Evolutionary conservation across 2,113 vertebrate genomes (phyloP), one percentile per base, ranked within the genome.

Genomic region (Podarcis raffonei): DNA sequence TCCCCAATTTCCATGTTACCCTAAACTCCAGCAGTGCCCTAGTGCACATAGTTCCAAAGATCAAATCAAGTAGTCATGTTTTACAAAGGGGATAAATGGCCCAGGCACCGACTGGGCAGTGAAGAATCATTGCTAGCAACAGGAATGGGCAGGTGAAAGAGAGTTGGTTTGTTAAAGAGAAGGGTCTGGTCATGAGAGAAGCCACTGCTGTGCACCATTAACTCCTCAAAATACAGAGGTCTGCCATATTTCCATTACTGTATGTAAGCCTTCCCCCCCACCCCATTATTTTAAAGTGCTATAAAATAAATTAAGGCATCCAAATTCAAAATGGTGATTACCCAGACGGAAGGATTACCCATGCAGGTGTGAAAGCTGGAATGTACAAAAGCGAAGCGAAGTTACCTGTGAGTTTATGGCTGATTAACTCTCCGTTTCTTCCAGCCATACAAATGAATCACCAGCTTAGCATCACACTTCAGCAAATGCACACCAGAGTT

Each of bases 381-480:
- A 62, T 82, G 22, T 30, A 69, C 74, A 59, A 80, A 81, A 74
- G n/a, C 6, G 74, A 30, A 57, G 32, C 6, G n/a, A 74, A 4
- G 30, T 83, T 72, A 53, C 37, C 75, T 87, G 30, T 81, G 68
- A 74, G 71, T 3, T 42, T 92, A 57, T 20, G 37, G 42, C 7
- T 81, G 12, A 89, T 83, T 83, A 81, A 27, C 35, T 86, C 30
- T 0, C 20, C 0, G 2, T 81, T 69, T 85, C 81, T 81, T 68
- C 16, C 79, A 32, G 3, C 23, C 71, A 7, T 32, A 85, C 30
- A 66, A 86, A 53, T 53, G 68, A 83, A 23, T 74, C 1, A 1
- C 62, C 30, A 68, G 8, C 53, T 85, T 88, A 84, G 71, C 30
- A 62, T 91, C 74, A 87, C 20, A 35, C 3, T 62, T 89, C 30